Conservation (phyloP, 2,113 vertebrate species). For the Aythya baeri region DNA sequence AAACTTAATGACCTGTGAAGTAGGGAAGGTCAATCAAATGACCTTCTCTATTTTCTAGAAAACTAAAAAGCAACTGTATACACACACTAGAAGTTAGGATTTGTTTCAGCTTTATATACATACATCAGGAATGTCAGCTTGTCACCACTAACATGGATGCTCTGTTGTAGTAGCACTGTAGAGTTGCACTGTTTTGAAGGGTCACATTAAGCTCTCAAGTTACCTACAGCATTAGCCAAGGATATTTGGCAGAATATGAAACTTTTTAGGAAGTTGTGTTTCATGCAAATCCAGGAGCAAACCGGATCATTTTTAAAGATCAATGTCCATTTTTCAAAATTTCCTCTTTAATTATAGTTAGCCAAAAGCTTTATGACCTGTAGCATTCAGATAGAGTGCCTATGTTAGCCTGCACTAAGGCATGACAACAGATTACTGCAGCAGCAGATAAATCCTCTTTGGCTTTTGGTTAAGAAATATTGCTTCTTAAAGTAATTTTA, state of each 20-base stretch:
- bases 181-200: not conserved
- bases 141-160: not conserved
- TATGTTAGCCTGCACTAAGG: not conserved
- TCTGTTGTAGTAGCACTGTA: not conserved
- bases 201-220: not conserved
- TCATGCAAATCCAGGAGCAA: not conserved
- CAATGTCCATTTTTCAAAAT: fast-evolving
- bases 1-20: conserved; percentile 38
- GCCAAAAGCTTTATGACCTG: not conserved
- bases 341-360: not conserved
- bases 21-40: not conserved
- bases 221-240: not conserved
- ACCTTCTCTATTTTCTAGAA: not conserved
- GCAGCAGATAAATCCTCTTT: not conserved
- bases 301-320: not conserved
- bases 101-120: not conserved
- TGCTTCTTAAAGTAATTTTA: not conserved
- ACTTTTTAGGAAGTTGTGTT: not conserved
- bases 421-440: not conserved
- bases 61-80: not conserved
- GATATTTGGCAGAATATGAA: not conserved
- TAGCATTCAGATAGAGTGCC: not conserved
- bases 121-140: not conserved
- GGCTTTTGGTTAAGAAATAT: not conserved
- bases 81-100: not conserved